Evolutionary conservation across 2,113 vertebrate genomes (phyloP), one percentile per base, ranked within the genome.

Genomic region (Bambusicola thoracicus): DNA sequence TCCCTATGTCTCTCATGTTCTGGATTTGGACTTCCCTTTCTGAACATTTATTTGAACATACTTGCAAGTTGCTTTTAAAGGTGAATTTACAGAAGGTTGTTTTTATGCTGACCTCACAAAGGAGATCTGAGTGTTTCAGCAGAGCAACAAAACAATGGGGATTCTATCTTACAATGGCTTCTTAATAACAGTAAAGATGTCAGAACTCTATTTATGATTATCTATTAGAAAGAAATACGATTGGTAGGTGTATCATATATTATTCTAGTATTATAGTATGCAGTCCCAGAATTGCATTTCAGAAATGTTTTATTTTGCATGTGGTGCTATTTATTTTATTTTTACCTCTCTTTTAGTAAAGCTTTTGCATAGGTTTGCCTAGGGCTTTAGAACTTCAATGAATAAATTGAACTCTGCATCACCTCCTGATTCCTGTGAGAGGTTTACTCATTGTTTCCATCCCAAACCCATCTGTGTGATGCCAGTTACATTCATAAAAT

Each of bases 401-500:
- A 40, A 19, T 69, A 30, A 61, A 73, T 13, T 80, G 22, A 15
- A 51, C 11, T 61, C 11, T 20, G 7, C 46, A 38, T 61, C 41
- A 44, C 72, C 10, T 59, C 18, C 15, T 46, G 30, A 10, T 61
- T 82, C 43, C 43, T 30, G 6, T n/a, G 29, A 20, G 20, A 85
- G 25, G 73, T 18, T 76, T 75, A 55, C 7, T 70, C 5, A 68
- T 19, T 84, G 20, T 36, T 87, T 62, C 34, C 27, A 79, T 20
- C 25, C 55, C 13, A 82, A 87, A 6, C 1, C 17, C 17, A 16
- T 62, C 19, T 85, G 40, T 80, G 48, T 87, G 43, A 30, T 90
- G 75, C 34, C 67, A 69, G 48, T 51, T 91, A 69, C 62, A 58
- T 76, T 93, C 48, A 76, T 53, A 93, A 93, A 94, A 93, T 73